A percentile compares a stretch with the other conserved stretches of the same genome.
Conservation (phyloP, 2,888 invertebrate species). For the Lasioglossum oenotherae region DNA sequence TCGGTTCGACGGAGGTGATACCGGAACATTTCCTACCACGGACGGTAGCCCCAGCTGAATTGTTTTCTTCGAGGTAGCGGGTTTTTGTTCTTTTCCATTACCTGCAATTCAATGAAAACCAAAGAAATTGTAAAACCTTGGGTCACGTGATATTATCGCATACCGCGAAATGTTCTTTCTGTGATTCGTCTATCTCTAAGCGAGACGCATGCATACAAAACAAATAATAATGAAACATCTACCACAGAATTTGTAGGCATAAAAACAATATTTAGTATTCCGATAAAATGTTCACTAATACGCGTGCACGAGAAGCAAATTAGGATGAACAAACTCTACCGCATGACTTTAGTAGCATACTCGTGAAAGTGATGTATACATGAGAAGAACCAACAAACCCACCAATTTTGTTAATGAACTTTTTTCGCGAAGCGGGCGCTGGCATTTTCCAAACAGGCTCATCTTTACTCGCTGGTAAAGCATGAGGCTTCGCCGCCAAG, state of each 20-base stretch:
- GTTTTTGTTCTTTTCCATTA: slow-evolving; percentile 77
- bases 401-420: slow-evolving; percentile 85
- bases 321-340: slow-evolving; percentile 57
- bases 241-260: slow-evolving; percentile 53
- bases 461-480: slow-evolving; percentile 76
- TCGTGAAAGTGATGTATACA: slow-evolving; percentile 52
- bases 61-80: slow-evolving; percentile 78
- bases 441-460: slow-evolving; percentile 81
- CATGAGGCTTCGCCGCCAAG: slow-evolving; percentile 85
- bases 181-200: slow-evolving; percentile 40
- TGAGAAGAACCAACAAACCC: slow-evolving; percentile 66
- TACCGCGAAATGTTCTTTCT: background rate
- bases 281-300: slow-evolving; percentile 57
- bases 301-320: slow-evolving; percentile 69
- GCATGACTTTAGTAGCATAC: slow-evolving; percentile 50
- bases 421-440: slow-evolving; percentile 81
- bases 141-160: background rate
- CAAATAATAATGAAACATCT: slow-evolving; percentile 48
- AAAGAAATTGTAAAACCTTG: slow-evolving; percentile 6
- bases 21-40: slow-evolving; percentile 77
- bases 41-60: slow-evolving; percentile 83
- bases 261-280: slow-evolving; percentile 40
- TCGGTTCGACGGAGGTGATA: slow-evolving; percentile 78
- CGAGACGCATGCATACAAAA: slow-evolving; percentile 48
- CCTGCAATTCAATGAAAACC: slow-evolving; percentile 69